Percentiles rank a stretch among this genome's conserved stretches.
These are phyloP conservation scores for Melieria picta DNA, from an alignment of 2,888 invertebrate genomes.

Conservation along the genomic window DNA sequence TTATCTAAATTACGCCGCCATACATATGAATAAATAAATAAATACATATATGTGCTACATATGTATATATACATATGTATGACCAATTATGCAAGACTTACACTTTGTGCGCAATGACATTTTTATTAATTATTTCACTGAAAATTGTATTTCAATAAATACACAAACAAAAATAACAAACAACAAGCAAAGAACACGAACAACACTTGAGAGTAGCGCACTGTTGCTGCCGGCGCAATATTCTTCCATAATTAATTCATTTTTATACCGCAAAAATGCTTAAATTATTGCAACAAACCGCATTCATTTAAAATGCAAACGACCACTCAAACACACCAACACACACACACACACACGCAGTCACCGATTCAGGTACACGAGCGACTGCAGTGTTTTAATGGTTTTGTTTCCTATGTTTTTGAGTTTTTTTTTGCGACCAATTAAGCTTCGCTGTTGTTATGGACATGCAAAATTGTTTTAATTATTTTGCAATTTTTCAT, in stretches of 20 bases:
- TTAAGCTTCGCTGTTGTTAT: too few relatives aligned
- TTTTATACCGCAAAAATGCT: conserved; percentile 28
- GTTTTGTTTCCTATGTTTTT: too few relatives aligned
- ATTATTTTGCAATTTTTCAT: too few relatives aligned
- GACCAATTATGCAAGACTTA: background rate
- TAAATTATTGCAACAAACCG: conserved; percentile 30
- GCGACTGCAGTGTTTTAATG: too few relatives aligned
- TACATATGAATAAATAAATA: background rate
- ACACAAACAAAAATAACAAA: background rate
- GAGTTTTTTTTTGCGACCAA: too few relatives aligned
- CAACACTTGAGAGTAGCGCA: background rate
- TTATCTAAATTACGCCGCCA: background rate
- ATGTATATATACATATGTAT: background rate
- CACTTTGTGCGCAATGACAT: background rate
- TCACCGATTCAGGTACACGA: too few relatives aligned
- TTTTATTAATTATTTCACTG: background rate
- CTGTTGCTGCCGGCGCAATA: too few relatives aligned
- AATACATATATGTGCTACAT: background rate
- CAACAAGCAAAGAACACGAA: background rate
- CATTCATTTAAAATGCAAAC: conserved; percentile 28
- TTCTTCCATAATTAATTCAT: conserved; percentile 20
- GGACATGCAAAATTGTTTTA: too few relatives aligned
- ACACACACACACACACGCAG: conserved; percentile 7
- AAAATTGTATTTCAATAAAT: background rate
- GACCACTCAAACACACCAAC: conserved; percentile 19